phyloP scores from a whole-genome alignment of 2,113 vertebrate species.

The Oxyura jamaicensis region DNA sequence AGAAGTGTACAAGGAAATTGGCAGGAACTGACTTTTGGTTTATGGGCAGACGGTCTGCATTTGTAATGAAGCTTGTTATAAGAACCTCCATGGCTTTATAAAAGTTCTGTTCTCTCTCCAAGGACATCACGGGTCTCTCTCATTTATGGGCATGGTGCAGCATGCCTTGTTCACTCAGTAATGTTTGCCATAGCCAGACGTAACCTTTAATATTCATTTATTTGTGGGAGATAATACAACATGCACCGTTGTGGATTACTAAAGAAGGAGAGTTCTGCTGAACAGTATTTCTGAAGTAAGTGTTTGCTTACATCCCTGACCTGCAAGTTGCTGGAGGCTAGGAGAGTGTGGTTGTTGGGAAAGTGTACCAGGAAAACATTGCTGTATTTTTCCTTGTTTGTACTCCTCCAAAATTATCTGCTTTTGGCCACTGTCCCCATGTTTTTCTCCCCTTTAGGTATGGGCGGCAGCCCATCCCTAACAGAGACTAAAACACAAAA shows the following conservation, averaged over 20 bases:
- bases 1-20: conserved; percentile 60
- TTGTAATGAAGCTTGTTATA: conserved; percentile 56
- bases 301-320: conserved; percentile 5
- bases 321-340: conserved; percentile 32
- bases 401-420: neutral
- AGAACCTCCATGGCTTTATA: conserved; percentile 13
- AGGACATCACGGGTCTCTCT: conserved; percentile 27
- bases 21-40: conserved; percentile 46
- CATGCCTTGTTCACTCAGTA: conserved; percentile 27
- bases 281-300: conserved; percentile 20
- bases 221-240: neutral
- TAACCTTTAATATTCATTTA: conserved; percentile 1
- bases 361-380: conserved; percentile 15
- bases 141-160: conserved; percentile 50
- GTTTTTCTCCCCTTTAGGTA: neutral
- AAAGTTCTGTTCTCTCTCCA: conserved; percentile 54
- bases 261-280: neutral
- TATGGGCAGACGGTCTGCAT: conserved; percentile 64
- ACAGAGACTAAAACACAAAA: neutral
- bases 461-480: neutral
- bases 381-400: neutral
- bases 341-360: neutral
- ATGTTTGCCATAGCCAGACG: conserved; percentile 21
- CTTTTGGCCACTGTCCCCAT: neutral
- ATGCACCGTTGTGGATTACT: neutral